Conservation (phyloP, 2,888 invertebrate genomes). For the Junonia oenone region DNA sequence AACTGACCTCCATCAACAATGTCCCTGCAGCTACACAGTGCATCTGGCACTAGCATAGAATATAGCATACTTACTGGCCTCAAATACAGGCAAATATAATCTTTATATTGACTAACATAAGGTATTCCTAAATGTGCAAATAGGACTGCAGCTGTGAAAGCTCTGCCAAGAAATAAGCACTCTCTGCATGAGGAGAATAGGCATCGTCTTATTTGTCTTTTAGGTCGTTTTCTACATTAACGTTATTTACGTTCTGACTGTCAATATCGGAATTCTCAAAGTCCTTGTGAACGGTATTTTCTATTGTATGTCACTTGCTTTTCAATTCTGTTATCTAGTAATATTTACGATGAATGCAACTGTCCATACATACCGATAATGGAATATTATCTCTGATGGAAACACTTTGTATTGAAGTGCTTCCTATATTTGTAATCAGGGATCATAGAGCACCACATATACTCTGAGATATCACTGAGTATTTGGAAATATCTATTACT, state of each 20-base stretch:
- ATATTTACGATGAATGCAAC: conserved; percentile 10
- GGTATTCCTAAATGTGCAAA: conserved; percentile 45
- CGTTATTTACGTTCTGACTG: conserved; percentile 9
- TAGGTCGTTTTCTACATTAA: conserved; percentile 10
- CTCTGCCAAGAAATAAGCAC: conserved; percentile 57
- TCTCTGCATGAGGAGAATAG: conserved; percentile 51
- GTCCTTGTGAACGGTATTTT: conserved; percentile 9
- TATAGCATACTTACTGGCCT: conserved; percentile 28
- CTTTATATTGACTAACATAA: conserved; percentile 32
- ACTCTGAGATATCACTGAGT: neutral
- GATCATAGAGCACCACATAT: neutral
- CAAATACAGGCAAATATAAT: conserved; percentile 10
- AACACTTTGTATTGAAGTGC: conserved; percentile 19
- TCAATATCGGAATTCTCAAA: conserved; percentile 8
- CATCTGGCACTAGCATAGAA: conserved; percentile 45
- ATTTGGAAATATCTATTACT: neutral
- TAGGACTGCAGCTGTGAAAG: conserved; percentile 58
- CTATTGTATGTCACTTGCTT: conserved; percentile 33
- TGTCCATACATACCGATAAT: conserved; percentile 17
- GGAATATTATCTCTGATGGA: conserved; percentile 23
- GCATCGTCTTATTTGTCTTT: conserved; percentile 14
- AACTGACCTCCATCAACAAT: conserved; percentile 64
- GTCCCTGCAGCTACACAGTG: conserved; percentile 46
- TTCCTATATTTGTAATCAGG: conserved; percentile 18
- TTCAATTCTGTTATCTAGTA: conserved; percentile 20